Evolutionary conservation across 1,140 invertebrate genomes (phyloP).

Genomic region (Anagrus nilaparvatae): DNA sequence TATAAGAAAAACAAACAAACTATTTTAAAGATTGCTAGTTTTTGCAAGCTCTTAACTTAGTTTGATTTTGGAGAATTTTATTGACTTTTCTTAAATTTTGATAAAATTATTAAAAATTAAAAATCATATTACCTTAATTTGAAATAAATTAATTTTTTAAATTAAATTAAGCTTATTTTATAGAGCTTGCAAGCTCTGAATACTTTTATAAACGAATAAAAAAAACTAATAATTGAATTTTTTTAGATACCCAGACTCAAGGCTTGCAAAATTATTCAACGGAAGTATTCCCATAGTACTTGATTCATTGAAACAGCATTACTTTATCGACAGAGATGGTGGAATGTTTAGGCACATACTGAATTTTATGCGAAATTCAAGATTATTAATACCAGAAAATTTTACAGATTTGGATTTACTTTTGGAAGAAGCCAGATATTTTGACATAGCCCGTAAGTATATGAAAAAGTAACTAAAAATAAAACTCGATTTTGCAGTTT

Average conservation of each 20-base stretch:
- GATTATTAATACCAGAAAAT: constrained; percentile 74
- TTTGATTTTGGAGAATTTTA: no score
- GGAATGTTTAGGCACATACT: constrained; percentile 93
- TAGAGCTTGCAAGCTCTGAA: no score
- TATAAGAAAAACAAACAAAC: no score
- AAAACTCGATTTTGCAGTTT: constrained; percentile 4
- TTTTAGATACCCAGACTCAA: constrained; percentile 83
- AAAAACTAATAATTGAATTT: no score
- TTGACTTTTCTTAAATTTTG: no score
- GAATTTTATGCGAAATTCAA: constrained; percentile 88
- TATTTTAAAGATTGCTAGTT: no score
- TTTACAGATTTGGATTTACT: constrained; percentile 82
- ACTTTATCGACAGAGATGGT: constrained; percentile 94
- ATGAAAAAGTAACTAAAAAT: background rate
- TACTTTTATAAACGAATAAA: no score
- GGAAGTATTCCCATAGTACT: constrained; percentile 94
- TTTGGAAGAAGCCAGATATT: constrained; percentile 86
- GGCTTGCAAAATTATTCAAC: constrained; percentile 87
- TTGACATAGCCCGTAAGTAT: constrained; percentile 78
- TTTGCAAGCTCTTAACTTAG: no score
- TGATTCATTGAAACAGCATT: constrained; percentile 94
- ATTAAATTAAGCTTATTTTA: no score
- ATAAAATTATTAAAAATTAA: no score
- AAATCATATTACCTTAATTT: no score
- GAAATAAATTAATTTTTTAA: no score